Evolutionary conservation across 2,113 vertebrate genomes (phyloP), one percentile per base, ranked within the genome.

Genomic region (Oenanthe melanoleuca): DNA sequence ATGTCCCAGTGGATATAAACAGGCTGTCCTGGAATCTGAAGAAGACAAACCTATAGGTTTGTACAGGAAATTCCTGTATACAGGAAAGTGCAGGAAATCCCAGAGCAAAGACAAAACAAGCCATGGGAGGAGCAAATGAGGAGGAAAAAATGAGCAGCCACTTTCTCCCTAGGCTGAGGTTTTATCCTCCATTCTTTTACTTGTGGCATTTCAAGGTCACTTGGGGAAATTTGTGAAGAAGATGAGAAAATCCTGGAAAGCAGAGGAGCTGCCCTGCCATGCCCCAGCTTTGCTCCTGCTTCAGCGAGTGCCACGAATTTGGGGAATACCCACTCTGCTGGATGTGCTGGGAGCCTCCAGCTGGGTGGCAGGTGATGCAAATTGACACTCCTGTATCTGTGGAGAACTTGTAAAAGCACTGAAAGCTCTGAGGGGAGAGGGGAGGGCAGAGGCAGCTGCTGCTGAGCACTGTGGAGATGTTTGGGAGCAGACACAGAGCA

Each of bases 1-100:
- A 61, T 66, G 64, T 24, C 40, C 56, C 29, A 31, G 8, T 66
- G 67, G 42, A 17, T 80, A 24, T 60, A 22, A 88, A 90, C 64
- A 92, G 52, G 5, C 40, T 80, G 50, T 80, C 52, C 75, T 44
- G 59, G 56, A 57, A 28, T 29, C 71, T 85, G 88, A 59, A 83
- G 64, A 67, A 72, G 82, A 33, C 47, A 86, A 67, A 83, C 60
- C 56, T 84, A 17, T 74, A 90, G 60, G 60, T 44, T 73, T 53
- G 60, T 31, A 15, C 75, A 93, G 91, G 92, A 93, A 97, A 81
- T 94, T 93, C 85, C 83, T 91, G 92, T 89, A 2, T 82, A 69
- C 65, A 81, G 86, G 74, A 18, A 52, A 88, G 29, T 12, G 21
- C 82, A 89, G 88, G 94, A 95, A 92, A 95, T 93, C 86, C 91